Percentiles rank a stretch among this genome's conserved stretches.
phyloP scores from a whole-genome alignment of 2,113 vertebrate genomes.

The Pterocles gutturalis region DNA sequence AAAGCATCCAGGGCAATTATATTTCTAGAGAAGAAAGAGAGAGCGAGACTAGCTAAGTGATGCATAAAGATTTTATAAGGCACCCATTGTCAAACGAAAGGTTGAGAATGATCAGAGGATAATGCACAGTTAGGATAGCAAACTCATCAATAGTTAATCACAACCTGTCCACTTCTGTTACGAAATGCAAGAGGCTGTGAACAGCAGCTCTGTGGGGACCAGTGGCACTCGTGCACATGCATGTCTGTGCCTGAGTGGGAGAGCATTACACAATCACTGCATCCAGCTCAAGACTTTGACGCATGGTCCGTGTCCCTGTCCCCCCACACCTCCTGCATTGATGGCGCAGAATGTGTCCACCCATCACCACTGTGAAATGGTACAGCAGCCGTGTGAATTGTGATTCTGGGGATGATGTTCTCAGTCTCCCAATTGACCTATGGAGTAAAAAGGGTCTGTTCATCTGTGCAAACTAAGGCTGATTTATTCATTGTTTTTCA shows the following conservation, averaged over 20 bases:
- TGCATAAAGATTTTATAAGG: constrained; percentile 86
- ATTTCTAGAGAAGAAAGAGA: constrained; percentile 65
- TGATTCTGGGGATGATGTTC: constrained; percentile 19
- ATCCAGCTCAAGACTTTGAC: not conserved
- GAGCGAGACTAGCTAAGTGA: constrained; percentile 71
- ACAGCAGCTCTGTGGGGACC: not conserved
- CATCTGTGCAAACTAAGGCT: constrained; percentile 57
- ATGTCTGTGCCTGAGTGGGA: not conserved
- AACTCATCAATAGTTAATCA: constrained; percentile 68
- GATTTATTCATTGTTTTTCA: constrained; percentile 35
- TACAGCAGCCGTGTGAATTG: not conserved
- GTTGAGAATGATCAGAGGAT: constrained; percentile 60
- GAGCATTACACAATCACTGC: not conserved
- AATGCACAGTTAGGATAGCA: constrained; percentile 67
- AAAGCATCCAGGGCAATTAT: constrained; percentile 62
- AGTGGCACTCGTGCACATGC: not conserved
- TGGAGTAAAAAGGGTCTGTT: constrained; percentile 43
- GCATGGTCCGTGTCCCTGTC: fast-evolving
- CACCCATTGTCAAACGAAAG: constrained; percentile 74
- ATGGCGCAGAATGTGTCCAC: not conserved
- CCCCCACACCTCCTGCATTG: not conserved
- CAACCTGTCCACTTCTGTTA: constrained; percentile 63
- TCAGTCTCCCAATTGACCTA: not conserved
- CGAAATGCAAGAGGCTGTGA: not conserved
- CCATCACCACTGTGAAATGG: not conserved